Conservation (phyloP, 1,140 invertebrate species). For the Medauroidea extradentata region DNA sequence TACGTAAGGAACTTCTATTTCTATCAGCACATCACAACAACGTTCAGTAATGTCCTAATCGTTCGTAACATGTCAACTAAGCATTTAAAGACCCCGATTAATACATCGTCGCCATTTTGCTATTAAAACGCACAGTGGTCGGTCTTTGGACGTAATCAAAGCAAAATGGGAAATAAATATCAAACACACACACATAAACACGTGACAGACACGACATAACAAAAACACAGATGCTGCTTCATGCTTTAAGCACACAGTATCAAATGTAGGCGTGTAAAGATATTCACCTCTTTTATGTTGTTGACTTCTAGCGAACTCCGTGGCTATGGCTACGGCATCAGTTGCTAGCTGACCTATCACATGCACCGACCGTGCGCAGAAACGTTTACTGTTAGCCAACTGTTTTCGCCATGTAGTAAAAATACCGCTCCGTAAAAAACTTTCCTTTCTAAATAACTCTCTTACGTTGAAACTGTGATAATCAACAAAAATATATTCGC, state of each 20-base stretch:
- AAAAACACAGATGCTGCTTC: constrained; percentile 4
- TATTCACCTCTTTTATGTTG: constrained; percentile 23
- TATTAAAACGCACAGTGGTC: constrained; percentile 16
- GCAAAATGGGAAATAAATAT: constrained; percentile 1
- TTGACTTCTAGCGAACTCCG: constrained; percentile 18
- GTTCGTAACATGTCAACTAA: too few relatives aligned
- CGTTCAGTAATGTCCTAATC: too few relatives aligned
- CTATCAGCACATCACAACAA: too few relatives aligned
- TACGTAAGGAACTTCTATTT: too few relatives aligned
- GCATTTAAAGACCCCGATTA: neutral
- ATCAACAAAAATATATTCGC: too few relatives aligned
- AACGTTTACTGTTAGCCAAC: too few relatives aligned
- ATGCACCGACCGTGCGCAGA: too few relatives aligned
- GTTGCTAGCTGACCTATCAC: constrained; percentile 17
- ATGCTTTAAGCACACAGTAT: constrained; percentile 12
- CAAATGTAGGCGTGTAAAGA: constrained; percentile 4
- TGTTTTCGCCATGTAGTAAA: too few relatives aligned
- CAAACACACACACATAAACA: neutral
- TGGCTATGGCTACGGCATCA: constrained; percentile 24
- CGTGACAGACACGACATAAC: constrained; percentile 4
- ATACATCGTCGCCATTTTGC: constrained; percentile 20
- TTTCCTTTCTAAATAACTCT: too few relatives aligned
- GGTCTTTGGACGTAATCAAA: neutral
- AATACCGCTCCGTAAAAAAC: too few relatives aligned
- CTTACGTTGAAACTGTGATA: too few relatives aligned